Evolutionary conservation across 2,113 vertebrate genomes (phyloP).

Genomic region (Hiodon alosoides): DNA sequence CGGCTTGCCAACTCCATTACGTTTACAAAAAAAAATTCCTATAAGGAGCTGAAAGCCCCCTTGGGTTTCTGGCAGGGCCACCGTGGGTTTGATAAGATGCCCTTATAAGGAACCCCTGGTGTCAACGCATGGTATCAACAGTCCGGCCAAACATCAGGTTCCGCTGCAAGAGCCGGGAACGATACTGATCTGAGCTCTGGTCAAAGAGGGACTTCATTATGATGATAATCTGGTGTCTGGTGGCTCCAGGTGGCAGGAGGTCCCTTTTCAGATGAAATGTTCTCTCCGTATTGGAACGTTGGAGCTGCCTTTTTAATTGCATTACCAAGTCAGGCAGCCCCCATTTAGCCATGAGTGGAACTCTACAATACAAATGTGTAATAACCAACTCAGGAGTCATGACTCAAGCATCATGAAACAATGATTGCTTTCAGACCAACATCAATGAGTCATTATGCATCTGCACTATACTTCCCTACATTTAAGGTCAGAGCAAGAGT

Average conservation of each 20-base stretch:
- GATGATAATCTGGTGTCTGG: background rate
- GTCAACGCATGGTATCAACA: background rate
- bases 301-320: background rate
- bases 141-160: background rate
- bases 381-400: too few relatives aligned
- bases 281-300: background rate
- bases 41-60: background rate
- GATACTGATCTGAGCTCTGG: background rate
- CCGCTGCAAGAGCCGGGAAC: background rate
- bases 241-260: background rate
- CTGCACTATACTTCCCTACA: too few relatives aligned
- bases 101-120: conserved; percentile 21
- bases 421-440: too few relatives aligned
- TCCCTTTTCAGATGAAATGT: background rate
- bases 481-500: too few relatives aligned
- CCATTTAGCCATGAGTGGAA: too few relatives aligned
- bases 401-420: too few relatives aligned
- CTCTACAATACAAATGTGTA: too few relatives aligned
- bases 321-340: too few relatives aligned
- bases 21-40: conserved; percentile 12
- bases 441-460: too few relatives aligned
- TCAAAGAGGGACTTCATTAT: background rate
- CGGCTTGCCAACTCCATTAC: conserved; percentile 19
- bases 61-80: background rate
- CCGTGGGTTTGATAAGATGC: background rate